Evolutionary conservation across 2,888 invertebrate genomes (phyloP), one percentile per base, ranked within the genome.

Genomic region (Parascotia fuliginaria): DNA sequence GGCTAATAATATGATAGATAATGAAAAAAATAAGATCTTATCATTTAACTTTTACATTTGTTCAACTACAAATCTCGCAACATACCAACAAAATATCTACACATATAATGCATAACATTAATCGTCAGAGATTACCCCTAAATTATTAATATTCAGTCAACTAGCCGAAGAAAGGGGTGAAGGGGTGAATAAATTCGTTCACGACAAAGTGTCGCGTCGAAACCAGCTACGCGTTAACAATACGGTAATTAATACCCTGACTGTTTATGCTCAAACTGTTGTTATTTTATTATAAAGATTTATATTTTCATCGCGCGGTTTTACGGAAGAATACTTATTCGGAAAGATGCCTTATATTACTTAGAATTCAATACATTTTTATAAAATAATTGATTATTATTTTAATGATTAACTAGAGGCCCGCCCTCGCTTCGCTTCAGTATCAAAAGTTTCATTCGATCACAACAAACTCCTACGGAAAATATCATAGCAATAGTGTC

Each of bases 81-180:
- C 12, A 38, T 42, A 38, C 41, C 49, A 42, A 42, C 37, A 49
- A 61, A 51, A 68, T 45, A 67, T 62, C 55, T 51, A 51, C 55
- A 61, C 54, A 65, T 66, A 61, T 61, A 50, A 43, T 48, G 49
- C 44, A 65, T 75, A 78, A 79, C 74, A 85, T 84, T 83, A 85
- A 89, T 88, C 80, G 83, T 77, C 67, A 73, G 70, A 83, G 83
- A 87, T 89, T 85, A 81, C 85, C 84, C 85, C 75, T 66, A 63
- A 69, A 73, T 72, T 88, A 87, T 88, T 88, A 86, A 87, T 84
- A 87, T 85, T 83, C 88, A 86, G 84, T 84, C 86, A 85, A 88
- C 85, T 85, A 85, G 81, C 81, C 76, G 75, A 81, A 74, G 77
- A 79, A 85, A 85, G 85, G 87, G 90, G 89, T 89, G 89, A 89